A percentile compares a stretch with the other conserved stretches of the same genome.
Conservation (phyloP, 2,113 vertebrate genomes). For the Haplochromis burtoni region DNA sequence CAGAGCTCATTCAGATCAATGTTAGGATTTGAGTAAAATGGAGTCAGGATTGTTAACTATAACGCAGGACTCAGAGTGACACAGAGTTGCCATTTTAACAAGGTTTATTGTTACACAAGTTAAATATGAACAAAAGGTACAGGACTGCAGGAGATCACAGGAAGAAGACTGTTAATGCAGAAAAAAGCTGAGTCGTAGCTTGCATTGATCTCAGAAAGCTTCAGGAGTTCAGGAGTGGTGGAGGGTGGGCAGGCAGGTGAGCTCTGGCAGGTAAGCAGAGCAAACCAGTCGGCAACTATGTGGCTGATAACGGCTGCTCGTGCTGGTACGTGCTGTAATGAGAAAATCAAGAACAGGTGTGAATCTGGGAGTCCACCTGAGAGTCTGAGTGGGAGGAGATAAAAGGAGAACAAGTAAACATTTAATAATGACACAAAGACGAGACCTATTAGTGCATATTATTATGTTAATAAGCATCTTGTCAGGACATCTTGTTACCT, state of each 20-base stretch:
- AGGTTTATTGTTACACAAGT: neutral
- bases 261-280: neutral
- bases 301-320: neutral
- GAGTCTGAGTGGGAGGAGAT: neutral
- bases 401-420: neutral
- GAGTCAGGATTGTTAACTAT: neutral
- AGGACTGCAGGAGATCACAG: neutral
- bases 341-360: too few relatives aligned
- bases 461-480: neutral
- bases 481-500: rapidly evolving
- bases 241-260: neutral
- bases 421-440: neutral
- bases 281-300: rapidly evolving
- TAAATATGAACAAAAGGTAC: rapidly evolving
- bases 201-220: neutral
- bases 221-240: neutral
- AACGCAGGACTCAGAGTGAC: neutral
- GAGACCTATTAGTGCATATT: neutral
- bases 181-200: neutral
- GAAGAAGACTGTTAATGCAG: neutral
- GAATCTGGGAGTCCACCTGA: too few relatives aligned
- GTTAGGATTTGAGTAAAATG: neutral
- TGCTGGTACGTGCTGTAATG: too few relatives aligned
- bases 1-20: neutral
- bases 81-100: neutral